phyloP scores from a whole-genome alignment of 2,113 vertebrate genomes.

The Brevimyrus niger region DNA sequence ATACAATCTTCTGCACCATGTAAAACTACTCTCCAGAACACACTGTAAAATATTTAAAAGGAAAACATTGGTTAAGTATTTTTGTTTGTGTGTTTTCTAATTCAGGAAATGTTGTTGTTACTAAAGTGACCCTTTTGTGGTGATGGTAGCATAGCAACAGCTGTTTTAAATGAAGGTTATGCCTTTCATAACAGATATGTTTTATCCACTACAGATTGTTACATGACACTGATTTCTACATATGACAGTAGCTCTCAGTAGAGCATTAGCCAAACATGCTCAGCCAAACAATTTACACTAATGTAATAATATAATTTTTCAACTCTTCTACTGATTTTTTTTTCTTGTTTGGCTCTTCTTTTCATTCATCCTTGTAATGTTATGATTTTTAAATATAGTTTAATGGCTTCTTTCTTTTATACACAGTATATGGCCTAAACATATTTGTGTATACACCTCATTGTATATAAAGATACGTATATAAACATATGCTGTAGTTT shows the following conservation, averaged over 20 bases:
- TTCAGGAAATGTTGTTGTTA: not conserved
- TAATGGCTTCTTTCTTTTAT: not conserved
- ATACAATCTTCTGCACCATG: not conserved
- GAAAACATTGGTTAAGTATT: not conserved
- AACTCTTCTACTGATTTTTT: not conserved
- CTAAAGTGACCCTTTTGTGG: not conserved
- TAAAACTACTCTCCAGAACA: not conserved
- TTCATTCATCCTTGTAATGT: not conserved
- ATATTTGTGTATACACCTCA: not conserved
- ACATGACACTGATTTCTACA: not conserved
- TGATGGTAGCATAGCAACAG: not conserved
- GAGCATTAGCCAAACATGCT: not conserved
- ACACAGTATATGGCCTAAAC: not conserved
- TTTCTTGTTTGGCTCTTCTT: not conserved
- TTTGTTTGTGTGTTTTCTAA: slow-evolving; percentile 13
- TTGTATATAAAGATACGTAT: not conserved
- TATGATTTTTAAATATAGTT: not conserved
- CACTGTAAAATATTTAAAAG: not conserved
- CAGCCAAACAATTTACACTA: not conserved
- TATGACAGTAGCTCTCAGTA: not conserved
- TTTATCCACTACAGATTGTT: not conserved
- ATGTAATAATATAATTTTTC: not conserved
- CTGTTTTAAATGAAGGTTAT: not conserved
- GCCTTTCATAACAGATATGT: not conserved
- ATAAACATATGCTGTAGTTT: not conserved